Evolutionary conservation across 2,888 invertebrate species (phyloP).

Genomic region (Zeuzera pyrina): DNA sequence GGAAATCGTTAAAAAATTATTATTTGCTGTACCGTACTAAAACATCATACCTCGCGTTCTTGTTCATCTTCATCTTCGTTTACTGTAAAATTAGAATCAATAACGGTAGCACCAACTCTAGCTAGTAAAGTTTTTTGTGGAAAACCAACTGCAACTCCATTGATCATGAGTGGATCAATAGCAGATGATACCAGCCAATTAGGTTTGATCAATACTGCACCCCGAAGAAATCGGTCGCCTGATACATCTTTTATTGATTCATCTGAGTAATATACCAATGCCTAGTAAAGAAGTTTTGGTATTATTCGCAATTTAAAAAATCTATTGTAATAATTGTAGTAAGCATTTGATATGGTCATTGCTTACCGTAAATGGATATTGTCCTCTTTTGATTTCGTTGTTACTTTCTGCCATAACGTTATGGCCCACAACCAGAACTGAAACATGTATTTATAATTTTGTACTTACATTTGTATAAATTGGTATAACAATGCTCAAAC

Average conservation of each 20-base stretch:
- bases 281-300: no score
- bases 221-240: constrained; percentile 37
- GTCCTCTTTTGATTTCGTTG: constrained; percentile 39
- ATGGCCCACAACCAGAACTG: constrained; percentile 25
- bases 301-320: neutral
- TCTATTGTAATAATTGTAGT: neutral
- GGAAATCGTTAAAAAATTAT: neutral
- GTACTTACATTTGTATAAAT: no score
- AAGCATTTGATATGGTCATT: neutral
- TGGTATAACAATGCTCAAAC: neutral
- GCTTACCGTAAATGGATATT: constrained; percentile 47
- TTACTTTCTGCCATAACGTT: constrained; percentile 36
- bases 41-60: constrained; percentile 44
- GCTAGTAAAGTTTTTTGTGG: constrained; percentile 53
- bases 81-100: constrained; percentile 43
- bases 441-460: no score
- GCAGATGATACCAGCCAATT: constrained; percentile 50
- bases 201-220: constrained; percentile 41
- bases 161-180: constrained; percentile 24
- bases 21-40: neutral
- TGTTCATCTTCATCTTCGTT: constrained; percentile 63
- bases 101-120: constrained; percentile 40
- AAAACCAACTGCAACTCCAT: constrained; percentile 29
- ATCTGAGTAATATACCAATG: constrained; percentile 53
- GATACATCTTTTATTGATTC: constrained; percentile 33